These are phyloP conservation scores for Drosophila burlai DNA, from an alignment of 1,140 invertebrate species.

Conservation along the genomic window DNA sequence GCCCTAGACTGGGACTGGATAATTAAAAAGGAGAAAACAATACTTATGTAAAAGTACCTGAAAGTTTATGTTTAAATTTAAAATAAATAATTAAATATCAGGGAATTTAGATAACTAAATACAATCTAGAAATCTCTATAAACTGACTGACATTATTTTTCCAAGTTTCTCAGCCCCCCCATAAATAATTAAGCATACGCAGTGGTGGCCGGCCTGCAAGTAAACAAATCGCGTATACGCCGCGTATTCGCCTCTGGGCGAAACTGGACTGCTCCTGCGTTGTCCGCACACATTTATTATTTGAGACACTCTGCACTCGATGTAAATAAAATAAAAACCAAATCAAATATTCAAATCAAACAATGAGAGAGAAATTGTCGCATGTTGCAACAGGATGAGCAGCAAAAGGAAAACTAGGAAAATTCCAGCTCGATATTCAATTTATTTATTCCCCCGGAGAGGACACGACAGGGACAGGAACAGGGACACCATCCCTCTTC, in stretches of 20 bases:
- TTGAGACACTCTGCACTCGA: slow-evolving; percentile 19
- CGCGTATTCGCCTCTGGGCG: not conserved
- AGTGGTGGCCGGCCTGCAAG: not conserved
- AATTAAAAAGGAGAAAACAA: fast-evolving
- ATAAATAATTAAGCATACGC: slow-evolving; percentile 7
- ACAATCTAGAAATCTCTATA: not conserved
- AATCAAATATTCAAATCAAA: slow-evolving; percentile 54
- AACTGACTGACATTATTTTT: not conserved
- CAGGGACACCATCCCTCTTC: not conserved
- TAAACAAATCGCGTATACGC: slow-evolving; percentile 22
- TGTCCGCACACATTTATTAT: slow-evolving; percentile 28
- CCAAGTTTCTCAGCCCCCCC: too few species aligned
- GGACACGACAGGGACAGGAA: slow-evolving; percentile 6
- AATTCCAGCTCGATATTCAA: slow-evolving; percentile 33
- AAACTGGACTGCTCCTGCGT: not conserved
- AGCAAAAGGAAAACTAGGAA: slow-evolving; percentile 13
- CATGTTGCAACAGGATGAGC: slow-evolving; percentile 36
- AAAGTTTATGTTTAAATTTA: not conserved
- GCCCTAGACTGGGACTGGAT: not conserved
- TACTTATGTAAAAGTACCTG: not conserved
- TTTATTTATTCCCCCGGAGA: slow-evolving; percentile 29
- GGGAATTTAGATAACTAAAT: not conserved
- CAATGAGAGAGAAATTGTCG: slow-evolving; percentile 58
- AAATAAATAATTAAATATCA: not conserved
- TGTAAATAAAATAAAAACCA: slow-evolving; percentile 44